phyloP scores from a whole-genome alignment of 2,113 vertebrate genomes.

The Cyanoderma ruficeps region DNA sequence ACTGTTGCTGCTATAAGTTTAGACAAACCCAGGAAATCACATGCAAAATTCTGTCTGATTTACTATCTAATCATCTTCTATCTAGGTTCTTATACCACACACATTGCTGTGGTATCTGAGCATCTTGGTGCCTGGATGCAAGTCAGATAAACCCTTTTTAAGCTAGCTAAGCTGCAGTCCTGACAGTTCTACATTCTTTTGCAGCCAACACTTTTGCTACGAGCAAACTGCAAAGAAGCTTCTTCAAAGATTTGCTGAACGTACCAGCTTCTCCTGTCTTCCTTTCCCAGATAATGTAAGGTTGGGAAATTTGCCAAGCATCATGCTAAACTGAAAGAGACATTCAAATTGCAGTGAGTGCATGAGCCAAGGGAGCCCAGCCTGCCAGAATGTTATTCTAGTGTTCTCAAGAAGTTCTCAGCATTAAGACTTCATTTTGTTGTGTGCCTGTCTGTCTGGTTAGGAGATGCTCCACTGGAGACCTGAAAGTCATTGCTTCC shows the following conservation, averaged over 20 bases:
- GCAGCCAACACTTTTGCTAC: not conserved
- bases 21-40: conserved; percentile 63
- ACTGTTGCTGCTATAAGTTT: conserved; percentile 40
- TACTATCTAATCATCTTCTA: conserved; percentile 44
- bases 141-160: conserved; percentile 20
- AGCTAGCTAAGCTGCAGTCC: conserved; percentile 1
- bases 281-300: conserved; percentile 27
- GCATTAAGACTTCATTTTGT: conserved; percentile 33
- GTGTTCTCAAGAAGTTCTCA: not conserved
- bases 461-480: conserved; percentile 15
- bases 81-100: conserved; percentile 57
- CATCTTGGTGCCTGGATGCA: conserved; percentile 54
- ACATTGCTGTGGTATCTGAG: conserved; percentile 55
- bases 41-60: conserved; percentile 52
- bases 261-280: conserved; percentile 30
- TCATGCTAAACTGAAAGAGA: conserved; percentile 35
- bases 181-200: not conserved
- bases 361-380: conserved; percentile 29
- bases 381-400: conserved; percentile 41
- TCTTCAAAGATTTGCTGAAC: conserved; percentile 19
- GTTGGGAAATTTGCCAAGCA: conserved; percentile 52
- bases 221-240: conserved; percentile 1
- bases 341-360: conserved; percentile 21
- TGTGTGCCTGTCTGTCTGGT: conserved; percentile 21
- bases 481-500: conserved; percentile 12